Evolutionary conservation across 2,113 vertebrate species (phyloP).

Genomic region (Etia nguti): DNA sequence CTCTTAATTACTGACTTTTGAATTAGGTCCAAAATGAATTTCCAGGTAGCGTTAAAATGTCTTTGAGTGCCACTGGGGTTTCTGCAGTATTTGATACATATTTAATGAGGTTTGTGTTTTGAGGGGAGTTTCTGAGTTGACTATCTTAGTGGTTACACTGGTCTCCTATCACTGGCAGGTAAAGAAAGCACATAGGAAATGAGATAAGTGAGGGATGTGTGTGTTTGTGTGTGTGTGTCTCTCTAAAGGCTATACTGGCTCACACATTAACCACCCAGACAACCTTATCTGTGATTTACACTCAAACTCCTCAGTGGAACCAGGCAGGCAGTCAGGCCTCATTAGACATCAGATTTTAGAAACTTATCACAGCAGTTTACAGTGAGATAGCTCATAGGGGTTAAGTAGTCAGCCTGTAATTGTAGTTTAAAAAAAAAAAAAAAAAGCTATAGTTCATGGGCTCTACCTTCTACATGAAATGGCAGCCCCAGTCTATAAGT

Average conservation of each 20-base stretch:
- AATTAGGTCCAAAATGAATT: not conserved
- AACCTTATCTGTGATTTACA: constrained; percentile 51
- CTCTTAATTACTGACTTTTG: not conserved
- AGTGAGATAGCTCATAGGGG: not conserved
- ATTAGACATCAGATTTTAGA: constrained; percentile 37
- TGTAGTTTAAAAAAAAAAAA: not conserved
- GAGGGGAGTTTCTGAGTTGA: not conserved
- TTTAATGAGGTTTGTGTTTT: not conserved
- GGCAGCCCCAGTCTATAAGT: not conserved
- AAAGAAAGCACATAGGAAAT: constrained; percentile 16
- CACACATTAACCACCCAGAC: constrained; percentile 33
- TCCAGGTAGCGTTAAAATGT: not conserved
- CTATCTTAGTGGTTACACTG: not conserved
- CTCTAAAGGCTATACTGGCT: not conserved
- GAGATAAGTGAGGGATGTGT: not conserved
- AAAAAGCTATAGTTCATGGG: not conserved
- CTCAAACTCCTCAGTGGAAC: constrained; percentile 5
- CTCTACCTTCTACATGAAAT: not conserved
- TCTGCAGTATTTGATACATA: not conserved
- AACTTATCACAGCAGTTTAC: constrained; percentile 19
- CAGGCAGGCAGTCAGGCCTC: constrained; percentile 18
- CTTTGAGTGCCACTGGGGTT: not conserved
- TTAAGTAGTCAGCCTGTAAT: not conserved
- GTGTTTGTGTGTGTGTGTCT: not conserved
- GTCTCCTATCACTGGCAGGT: not conserved